Base-by-base conservation (phyloP, 2,113 vertebrate species). In the Hyaena hyaena region DNA sequence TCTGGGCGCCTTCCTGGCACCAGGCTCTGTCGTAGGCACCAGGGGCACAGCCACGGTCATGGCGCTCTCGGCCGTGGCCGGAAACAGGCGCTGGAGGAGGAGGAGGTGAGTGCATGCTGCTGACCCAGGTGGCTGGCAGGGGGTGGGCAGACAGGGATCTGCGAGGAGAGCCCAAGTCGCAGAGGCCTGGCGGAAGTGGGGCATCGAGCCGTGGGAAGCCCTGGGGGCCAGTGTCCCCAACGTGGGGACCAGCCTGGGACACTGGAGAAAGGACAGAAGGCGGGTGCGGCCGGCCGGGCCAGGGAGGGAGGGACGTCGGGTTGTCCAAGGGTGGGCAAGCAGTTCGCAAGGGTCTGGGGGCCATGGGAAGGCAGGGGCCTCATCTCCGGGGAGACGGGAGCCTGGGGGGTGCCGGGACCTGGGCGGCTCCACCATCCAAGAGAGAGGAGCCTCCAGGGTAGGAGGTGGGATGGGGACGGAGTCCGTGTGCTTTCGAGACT, bases 291-390 rank as follows among this genome's bases (percentile, higher is more conserved):
- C 0, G 12, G n/a, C 12, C 53, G 4, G 11, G 19, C 71, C 87
- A 61, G 86, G 17, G 69, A 31, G 35, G 28, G 48, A 31, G 33
- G 23, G 15, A 45, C 1, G 35, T 39, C 1, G 0, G 17, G 21
- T 45, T 6, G 15, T 2, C 39, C 0, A 7, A 31, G 5, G 17
- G 35, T 5, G 35, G 17, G 26, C 4, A 3, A 24, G 50, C 45
- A 35, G 50, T 4, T 31, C 50, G 5, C 68, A 1, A 14, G 66
- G 10, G 50, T 4, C 86, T 31, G 26, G 19, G 53, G 35, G 26
- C 71, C 39, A 7, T 5, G 39, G 71, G 31, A 33, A 61, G 26
- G 35, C 12, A 14, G 71, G 28, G 4, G 31, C 26, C 50, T 19
- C 65, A 48, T 28, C 58, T 31, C 31, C 7, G 24, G 14, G n/a